These are phyloP conservation scores for Steatornis caripensis DNA, from an alignment of 2,113 vertebrate genomes.

Conservation along the genomic window DNA sequence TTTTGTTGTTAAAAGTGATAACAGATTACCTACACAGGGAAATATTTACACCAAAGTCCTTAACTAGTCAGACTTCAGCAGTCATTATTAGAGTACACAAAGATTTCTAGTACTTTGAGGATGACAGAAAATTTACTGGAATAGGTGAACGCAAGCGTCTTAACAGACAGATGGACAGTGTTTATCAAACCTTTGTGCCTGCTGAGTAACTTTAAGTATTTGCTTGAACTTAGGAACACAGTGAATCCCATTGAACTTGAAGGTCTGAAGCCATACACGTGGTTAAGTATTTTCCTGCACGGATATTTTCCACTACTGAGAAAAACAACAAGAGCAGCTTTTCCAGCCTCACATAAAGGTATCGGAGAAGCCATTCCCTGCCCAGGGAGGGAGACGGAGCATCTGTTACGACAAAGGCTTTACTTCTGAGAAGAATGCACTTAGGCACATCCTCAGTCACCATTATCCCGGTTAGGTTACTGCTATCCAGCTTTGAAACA, in stretches of 20 bases:
- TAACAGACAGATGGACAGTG: background rate
- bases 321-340: background rate
- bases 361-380: background rate
- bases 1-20: slow-evolving; percentile 6
- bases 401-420: background rate
- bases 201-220: background rate
- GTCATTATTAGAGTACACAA: background rate
- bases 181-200: background rate
- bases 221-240: background rate
- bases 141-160: background rate
- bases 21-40: background rate
- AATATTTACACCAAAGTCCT: background rate
- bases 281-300: background rate
- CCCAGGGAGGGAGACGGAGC: background rate
- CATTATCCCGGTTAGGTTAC: background rate
- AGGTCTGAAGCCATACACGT: rapidly evolving
- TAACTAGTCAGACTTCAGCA: background rate
- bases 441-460: background rate
- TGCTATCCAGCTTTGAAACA: background rate
- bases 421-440: background rate
- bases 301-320: background rate
- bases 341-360: background rate
- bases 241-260: background rate
- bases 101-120: background rate
- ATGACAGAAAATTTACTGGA: background rate